Percentiles rank a stretch among this genome's conserved stretches.
These are phyloP conservation scores for Danio aesculapii DNA, from an alignment of 2,797 vertebrate species.

Conservation along the genomic window DNA sequence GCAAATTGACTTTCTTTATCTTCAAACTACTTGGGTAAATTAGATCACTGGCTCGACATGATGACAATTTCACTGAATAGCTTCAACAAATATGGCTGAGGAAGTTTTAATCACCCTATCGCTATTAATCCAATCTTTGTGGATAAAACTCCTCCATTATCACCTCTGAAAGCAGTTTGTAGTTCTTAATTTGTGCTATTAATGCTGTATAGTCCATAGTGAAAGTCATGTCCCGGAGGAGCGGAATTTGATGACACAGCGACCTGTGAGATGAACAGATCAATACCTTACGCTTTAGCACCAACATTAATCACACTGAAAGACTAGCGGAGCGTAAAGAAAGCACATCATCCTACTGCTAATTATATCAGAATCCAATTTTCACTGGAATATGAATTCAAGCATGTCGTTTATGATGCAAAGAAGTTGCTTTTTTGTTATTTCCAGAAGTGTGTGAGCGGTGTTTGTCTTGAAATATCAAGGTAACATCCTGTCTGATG, in stretches of 20 bases:
- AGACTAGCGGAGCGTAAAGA: not conserved
- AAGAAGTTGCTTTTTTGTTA: not conserved
- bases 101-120: not conserved
- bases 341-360: not conserved
- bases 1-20: too few relatives aligned
- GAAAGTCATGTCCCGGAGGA: not conserved
- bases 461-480: slow-evolving; percentile 28
- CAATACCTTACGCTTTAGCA: slow-evolving; percentile 41
- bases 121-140: not conserved
- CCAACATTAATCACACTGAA: slow-evolving; percentile 53
- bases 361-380: not conserved
- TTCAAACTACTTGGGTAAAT: too few relatives aligned
- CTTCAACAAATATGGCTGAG: not conserved
- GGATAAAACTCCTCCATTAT: not conserved
- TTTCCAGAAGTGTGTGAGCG: slow-evolving; percentile 28
- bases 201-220: not conserved
- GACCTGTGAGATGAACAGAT: slow-evolving; percentile 39
- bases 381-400: slow-evolving; percentile 6
- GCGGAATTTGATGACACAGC: slow-evolving; percentile 57
- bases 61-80: not conserved
- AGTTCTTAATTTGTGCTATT: not conserved
- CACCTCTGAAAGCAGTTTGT: slow-evolving; percentile 6
- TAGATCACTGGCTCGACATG: too few relatives aligned
- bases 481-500: slow-evolving; percentile 47
- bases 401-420: not conserved